phyloP scores from a whole-genome alignment of 2,888 invertebrate species.

The Drosophila aldrichi region DNA sequence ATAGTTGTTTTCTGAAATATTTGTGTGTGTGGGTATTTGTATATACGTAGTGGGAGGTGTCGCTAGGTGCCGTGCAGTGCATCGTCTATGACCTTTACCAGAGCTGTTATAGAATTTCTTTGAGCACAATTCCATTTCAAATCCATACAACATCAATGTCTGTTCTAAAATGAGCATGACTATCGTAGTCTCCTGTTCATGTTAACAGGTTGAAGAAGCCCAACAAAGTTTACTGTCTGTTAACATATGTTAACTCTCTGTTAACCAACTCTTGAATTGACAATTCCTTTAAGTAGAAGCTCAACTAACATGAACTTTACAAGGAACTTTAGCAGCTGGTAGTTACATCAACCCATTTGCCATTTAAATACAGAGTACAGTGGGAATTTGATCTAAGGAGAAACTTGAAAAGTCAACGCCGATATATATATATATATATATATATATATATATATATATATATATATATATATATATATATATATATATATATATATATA shows the following conservation, averaged over 20 bases:
- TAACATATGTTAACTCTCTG: not conserved
- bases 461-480: slow-evolving; percentile 10
- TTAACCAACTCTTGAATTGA: not conserved
- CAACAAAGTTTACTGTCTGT: not conserved
- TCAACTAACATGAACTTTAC: slow-evolving; percentile 3
- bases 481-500: slow-evolving; percentile 11
- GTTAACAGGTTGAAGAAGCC: not conserved
- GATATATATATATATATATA: slow-evolving; percentile 13
- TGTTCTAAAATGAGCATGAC: not conserved
- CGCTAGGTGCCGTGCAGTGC: slow-evolving; percentile 14
- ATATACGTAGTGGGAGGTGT: slow-evolving; percentile 16
- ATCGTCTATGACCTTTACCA: slow-evolving; percentile 26
- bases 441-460: slow-evolving; percentile 10
- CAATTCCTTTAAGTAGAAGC: not conserved
- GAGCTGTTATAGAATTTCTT: not conserved
- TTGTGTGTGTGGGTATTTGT: not conserved
- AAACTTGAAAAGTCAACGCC: slow-evolving; percentile 13
- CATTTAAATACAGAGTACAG: not conserved
- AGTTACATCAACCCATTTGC: not conserved
- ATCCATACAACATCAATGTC: slow-evolving; percentile 1
- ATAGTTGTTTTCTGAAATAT: slow-evolving; percentile 8
- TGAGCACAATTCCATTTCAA: slow-evolving; percentile 15
- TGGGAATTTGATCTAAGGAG: no score
- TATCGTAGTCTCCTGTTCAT: not conserved
- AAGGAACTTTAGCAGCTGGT: not conserved